Percentiles rank a stretch among this genome's conserved stretches.
Evolutionary conservation across 2,888 invertebrate genomes (phyloP).

Genomic region (Biston betularia): DNA sequence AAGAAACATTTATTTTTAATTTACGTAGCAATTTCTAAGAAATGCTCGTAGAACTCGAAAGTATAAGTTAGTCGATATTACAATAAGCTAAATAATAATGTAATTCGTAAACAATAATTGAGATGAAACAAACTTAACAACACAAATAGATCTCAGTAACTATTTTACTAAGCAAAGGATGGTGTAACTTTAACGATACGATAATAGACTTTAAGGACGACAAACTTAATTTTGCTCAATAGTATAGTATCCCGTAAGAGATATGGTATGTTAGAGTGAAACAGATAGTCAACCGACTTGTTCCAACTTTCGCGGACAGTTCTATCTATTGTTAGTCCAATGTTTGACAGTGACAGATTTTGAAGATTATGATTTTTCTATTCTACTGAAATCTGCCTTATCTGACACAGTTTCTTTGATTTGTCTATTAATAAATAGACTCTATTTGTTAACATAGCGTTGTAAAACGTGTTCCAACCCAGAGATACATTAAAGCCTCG

Average conservation of each 20-base stretch:
- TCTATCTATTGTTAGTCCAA: background rate
- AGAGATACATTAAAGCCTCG: too few relatives aligned
- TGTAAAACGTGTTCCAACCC: background rate
- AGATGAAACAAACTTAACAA: slow-evolving; percentile 75
- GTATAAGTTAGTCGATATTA: slow-evolving; percentile 36
- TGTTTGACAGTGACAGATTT: background rate
- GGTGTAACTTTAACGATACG: slow-evolving; percentile 59
- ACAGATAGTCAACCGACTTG: background rate
- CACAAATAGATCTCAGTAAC: slow-evolving; percentile 76
- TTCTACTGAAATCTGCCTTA: too few relatives aligned
- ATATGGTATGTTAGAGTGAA: slow-evolving; percentile 8
- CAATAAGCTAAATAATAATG: slow-evolving; percentile 49
- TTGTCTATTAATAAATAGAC: background rate
- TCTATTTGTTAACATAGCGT: background rate
- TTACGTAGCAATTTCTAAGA: background rate
- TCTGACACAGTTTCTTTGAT: background rate
- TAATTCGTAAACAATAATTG: slow-evolving; percentile 70
- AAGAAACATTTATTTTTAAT: too few relatives aligned
- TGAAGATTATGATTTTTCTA: too few relatives aligned
- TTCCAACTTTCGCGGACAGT: background rate
- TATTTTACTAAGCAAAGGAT: slow-evolving; percentile 62
- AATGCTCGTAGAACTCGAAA: slow-evolving; percentile 29
- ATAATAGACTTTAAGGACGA: slow-evolving; percentile 55
- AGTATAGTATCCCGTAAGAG: slow-evolving; percentile 20
- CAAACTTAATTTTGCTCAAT: slow-evolving; percentile 43